These are phyloP conservation scores for Echinops telfairi DNA, from an alignment of 2,113 vertebrate species.

Conservation along the genomic window DNA sequence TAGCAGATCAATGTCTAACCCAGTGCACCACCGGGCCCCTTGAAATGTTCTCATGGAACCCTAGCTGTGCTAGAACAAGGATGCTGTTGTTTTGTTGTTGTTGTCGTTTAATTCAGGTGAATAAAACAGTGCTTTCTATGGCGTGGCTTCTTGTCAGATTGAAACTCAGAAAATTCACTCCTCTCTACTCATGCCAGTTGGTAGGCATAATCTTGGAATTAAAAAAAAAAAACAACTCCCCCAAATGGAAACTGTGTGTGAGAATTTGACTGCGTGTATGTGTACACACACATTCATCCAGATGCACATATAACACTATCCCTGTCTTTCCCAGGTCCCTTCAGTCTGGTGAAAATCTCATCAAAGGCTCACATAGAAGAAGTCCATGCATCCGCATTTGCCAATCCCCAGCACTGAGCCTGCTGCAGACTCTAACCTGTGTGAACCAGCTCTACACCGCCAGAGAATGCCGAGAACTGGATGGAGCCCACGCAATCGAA, in stretches of 20 bases:
- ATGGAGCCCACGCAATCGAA: constrained; percentile 43
- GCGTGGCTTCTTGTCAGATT: background rate
- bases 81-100: background rate
- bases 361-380: background rate
- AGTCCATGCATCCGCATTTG: background rate
- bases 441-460: background rate
- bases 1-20: too few species aligned
- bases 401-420: background rate
- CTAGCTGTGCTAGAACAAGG: background rate
- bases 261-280: too few species aligned
- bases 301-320: background rate
- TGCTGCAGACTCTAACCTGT: background rate
- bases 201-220: constrained; percentile 7
- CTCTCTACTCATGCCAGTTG: background rate
- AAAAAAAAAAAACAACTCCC: background rate
- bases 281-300: background rate
- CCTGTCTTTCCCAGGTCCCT: constrained; percentile 40
- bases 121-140: background rate
- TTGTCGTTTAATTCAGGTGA: background rate
- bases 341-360: background rate
- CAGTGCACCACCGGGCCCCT: too few species aligned
- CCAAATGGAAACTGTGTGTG: background rate
- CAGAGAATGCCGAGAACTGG: background rate
- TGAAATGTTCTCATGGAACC: too few species aligned
- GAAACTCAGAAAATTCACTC: background rate